Evolutionary conservation across 2,113 vertebrate species (phyloP).

Genomic region (Apodemus sylvaticus): DNA sequence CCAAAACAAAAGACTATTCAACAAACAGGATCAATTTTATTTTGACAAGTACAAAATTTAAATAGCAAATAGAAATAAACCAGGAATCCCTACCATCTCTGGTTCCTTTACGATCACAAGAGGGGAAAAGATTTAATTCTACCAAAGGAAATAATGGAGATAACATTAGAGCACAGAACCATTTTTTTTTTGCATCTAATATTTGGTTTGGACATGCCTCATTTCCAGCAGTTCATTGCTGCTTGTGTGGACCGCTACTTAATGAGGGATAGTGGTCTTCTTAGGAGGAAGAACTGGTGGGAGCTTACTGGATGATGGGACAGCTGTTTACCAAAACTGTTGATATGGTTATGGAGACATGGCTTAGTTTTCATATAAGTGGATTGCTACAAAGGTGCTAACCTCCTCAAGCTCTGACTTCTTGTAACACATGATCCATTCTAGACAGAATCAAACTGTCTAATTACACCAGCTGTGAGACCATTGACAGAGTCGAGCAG

Average conservation of each 20-base stretch:
- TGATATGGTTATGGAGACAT: neutral
- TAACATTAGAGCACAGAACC: neutral
- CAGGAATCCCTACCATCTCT: neutral
- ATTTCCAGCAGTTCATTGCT: neutral
- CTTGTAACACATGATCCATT: neutral
- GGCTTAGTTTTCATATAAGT: neutral
- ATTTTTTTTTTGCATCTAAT: neutral
- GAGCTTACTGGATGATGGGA: neutral
- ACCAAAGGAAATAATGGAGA: neutral
- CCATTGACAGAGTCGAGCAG: neutral
- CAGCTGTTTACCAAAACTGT: neutral
- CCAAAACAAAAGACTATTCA: neutral
- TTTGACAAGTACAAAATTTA: constrained; percentile 18
- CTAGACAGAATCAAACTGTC: neutral
- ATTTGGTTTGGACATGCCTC: neutral
- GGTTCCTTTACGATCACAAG: neutral
- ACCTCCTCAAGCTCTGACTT: neutral
- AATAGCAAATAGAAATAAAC: constrained; percentile 13
- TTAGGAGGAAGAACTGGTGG: too few species aligned
- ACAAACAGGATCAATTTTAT: constrained; percentile 24
- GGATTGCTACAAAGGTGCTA: neutral
- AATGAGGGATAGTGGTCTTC: accelerated
- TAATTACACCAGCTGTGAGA: neutral
- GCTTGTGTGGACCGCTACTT: too few species aligned
- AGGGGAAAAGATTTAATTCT: neutral